Evolutionary conservation across 2,797 vertebrate genomes (phyloP).

Genomic region (Semotilus atromaculatus): DNA sequence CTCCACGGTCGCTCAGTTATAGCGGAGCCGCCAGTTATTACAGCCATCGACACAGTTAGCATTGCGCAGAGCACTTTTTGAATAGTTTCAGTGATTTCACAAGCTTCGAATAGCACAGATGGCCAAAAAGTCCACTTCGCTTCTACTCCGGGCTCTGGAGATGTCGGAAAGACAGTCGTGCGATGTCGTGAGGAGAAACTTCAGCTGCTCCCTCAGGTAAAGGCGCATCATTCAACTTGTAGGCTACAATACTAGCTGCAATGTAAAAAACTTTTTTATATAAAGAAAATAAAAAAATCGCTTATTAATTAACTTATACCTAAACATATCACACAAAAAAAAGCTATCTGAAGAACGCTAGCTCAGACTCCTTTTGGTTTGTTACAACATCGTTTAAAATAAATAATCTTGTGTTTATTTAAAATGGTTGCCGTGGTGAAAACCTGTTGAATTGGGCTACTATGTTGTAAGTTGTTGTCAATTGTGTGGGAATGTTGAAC

Average conservation of each 20-base stretch:
- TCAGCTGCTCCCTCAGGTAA: conserved; percentile 62
- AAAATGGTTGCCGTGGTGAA: not conserved
- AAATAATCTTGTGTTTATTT: not conserved
- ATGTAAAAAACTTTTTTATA: not conserved
- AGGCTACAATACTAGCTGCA: not conserved
- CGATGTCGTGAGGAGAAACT: conserved; percentile 50
- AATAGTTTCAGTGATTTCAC: not conserved
- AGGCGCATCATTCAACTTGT: not conserved
- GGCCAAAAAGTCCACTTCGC: not conserved
- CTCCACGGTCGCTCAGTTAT: not conserved
- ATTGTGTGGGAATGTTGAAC: conserved; percentile 5
- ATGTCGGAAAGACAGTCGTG: conserved; percentile 47
- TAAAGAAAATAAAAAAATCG: too few relatives aligned
- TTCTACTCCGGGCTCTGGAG: conserved; percentile 60
- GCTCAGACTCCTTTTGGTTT: not conserved
- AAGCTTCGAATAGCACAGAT: not conserved
- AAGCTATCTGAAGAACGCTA: too few relatives aligned
- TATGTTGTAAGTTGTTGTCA: conserved; percentile 1
- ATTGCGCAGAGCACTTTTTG: not conserved
- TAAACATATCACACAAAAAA: too few relatives aligned
- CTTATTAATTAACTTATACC: not conserved
- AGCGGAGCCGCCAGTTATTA: not conserved
- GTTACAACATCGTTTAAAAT: not conserved
- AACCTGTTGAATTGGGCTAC: not conserved
- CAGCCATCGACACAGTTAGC: too few relatives aligned